Evolutionary conservation across 2,888 invertebrate genomes (phyloP), one percentile per base, ranked within the genome.

Genomic region (Sinopyrophorus schimmeli): DNA sequence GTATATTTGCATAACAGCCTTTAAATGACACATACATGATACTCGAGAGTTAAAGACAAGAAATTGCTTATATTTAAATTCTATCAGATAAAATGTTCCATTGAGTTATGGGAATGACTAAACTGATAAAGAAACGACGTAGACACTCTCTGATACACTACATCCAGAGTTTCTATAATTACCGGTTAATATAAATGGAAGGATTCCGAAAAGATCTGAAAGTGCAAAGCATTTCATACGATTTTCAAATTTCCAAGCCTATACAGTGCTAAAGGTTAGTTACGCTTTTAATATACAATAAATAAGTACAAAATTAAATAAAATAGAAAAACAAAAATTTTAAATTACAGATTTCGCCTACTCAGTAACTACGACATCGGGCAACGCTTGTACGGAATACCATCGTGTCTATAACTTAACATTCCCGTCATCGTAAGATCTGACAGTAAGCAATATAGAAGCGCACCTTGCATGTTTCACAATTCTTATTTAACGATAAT

Each of bases 1-100:
- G 30, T 39, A 46, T 39, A 60, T 60, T 59, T 60, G 59, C 60
- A 60, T 60, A 60, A 60, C 60, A 54, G 52, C 58, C 52, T 56
- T 50, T 55, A 57, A 59, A 55, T 57, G 57, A 59, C 58, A 50
- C 53, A 51, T 56, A 58, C 57, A 56, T 55, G 60, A 56, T 59
- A 59, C 55, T 51, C 57, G 54, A 57, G 57, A 57, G 52, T 39
- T 49, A 28, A 38, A 15, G 44, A 26, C 31, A 54, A 57, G 58
- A 58, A 53, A 60, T 49, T 54, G 52, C 56, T 42, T 47, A 47
- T 60, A 54, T 60, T 60, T 54, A 59, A 60, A 60, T 60, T 58
- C 58, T 54, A 60, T 60, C 60, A 53, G 60, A 60, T 59, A 57
- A 57, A 35, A 30, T 30, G 48, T 48, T 35, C 20, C 37, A 4